Percentiles rank a stretch among this genome's conserved stretches.
These are phyloP conservation scores for Antheraea mylitta DNA, from an alignment of 1,140 invertebrate genomes.

Conservation along the genomic window DNA sequence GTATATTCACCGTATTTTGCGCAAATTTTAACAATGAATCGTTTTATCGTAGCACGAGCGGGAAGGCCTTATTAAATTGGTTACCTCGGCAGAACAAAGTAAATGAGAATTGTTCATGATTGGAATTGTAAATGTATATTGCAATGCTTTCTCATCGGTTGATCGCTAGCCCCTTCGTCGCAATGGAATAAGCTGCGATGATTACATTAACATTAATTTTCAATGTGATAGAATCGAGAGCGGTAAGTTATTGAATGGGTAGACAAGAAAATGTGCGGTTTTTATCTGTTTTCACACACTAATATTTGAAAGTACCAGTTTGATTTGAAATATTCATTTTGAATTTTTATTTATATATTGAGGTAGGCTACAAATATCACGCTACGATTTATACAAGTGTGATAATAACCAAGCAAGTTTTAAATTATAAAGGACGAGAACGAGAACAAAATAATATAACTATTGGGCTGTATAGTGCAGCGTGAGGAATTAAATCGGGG, in stretches of 20 bases:
- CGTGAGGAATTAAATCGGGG: too few species aligned
- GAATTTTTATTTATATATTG: too few species aligned
- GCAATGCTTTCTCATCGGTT: not conserved
- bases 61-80: not conserved
- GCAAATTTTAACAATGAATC: not conserved
- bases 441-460: too few species aligned
- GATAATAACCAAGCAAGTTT: too few species aligned
- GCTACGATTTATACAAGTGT: too few species aligned
- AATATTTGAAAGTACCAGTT: too few species aligned
- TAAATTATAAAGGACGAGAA: too few species aligned
- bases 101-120: not conserved
- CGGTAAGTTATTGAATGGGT: not conserved
- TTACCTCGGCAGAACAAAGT: not conserved
- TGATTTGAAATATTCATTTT: too few species aligned
- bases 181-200: not conserved
- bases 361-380: too few species aligned
- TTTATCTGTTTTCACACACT: not conserved
- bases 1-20: not conserved
- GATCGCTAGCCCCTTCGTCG: not conserved
- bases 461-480: too few species aligned
- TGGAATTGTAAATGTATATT: slow-evolving; percentile 5
- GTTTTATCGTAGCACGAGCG: not conserved
- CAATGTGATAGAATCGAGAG: not conserved
- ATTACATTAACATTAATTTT: not conserved
- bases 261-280: not conserved